These are phyloP conservation scores for Rhogogaster chlorosoma DNA, from an alignment of 2,888 invertebrate species.

Conservation along the genomic window DNA sequence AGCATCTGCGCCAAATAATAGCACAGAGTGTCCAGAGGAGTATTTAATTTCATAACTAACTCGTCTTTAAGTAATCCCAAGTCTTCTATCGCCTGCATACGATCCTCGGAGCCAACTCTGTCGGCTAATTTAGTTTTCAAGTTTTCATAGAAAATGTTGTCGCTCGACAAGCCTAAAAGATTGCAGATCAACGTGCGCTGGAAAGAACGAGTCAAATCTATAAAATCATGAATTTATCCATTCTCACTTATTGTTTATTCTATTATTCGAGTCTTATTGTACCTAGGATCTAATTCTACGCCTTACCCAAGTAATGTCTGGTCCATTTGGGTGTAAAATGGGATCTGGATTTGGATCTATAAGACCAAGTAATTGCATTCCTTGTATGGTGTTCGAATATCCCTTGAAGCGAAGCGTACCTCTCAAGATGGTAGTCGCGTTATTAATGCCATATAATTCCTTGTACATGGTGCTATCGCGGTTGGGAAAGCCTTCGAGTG, in stretches of 20 bases:
- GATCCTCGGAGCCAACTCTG: conserved; percentile 85
- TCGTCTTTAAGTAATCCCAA: conserved; percentile 93
- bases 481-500: conserved; percentile 98
- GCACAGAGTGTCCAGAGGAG: conserved; percentile 96
- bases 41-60: conserved; percentile 88
- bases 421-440: conserved; percentile 93
- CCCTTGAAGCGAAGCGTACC: conserved; percentile 97
- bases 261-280: neutral
- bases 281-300: conserved; percentile 11
- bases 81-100: conserved; percentile 89
- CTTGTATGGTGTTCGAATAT: conserved; percentile 93
- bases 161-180: conserved; percentile 89
- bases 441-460: conserved; percentile 91
- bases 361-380: conserved; percentile 92
- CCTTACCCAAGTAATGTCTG: conserved; percentile 95
- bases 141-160: conserved; percentile 96
- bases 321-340: conserved; percentile 95
- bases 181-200: conserved; percentile 92
- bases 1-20: conserved; percentile 92
- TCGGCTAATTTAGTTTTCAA: conserved; percentile 91
- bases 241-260: neutral
- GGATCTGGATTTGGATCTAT: conserved; percentile 93
- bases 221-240: neutral
- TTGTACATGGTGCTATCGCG: conserved; percentile 95
- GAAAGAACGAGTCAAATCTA: conserved; percentile 57